Evolutionary conservation across 2,888 invertebrate species (phyloP).

Genomic region (Apodemia mormo): DNA sequence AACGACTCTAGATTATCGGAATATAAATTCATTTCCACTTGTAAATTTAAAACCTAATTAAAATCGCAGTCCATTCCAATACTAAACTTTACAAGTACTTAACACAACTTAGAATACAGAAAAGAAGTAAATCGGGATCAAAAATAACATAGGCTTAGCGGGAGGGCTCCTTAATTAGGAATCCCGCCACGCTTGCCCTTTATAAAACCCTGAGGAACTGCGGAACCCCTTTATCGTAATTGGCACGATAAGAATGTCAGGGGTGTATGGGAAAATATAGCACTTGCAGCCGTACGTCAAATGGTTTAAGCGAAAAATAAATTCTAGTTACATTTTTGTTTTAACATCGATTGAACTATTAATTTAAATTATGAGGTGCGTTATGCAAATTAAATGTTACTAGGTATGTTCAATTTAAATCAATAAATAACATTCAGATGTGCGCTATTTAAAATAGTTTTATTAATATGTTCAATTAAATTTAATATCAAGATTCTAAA

Average conservation of each 20-base stretch:
- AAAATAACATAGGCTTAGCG: conserved; percentile 48
- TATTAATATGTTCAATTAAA: no score
- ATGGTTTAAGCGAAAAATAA: conserved; percentile 5
- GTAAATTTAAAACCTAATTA: conserved; percentile 13
- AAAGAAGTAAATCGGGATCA: conserved; percentile 30
- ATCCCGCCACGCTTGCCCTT: conserved; percentile 74
- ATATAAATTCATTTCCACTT: conserved; percentile 3
- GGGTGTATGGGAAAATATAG: conserved; percentile 70
- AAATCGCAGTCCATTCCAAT: conserved; percentile 12
- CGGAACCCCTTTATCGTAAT: conserved; percentile 68
- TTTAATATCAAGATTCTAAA: no score
- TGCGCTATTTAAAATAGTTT: no score
- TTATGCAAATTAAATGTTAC: no score
- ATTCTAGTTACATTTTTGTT: neutral
- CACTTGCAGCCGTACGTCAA: conserved; percentile 56
- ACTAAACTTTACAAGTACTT: conserved; percentile 14
- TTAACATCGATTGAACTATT: neutral
- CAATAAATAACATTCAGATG: no score
- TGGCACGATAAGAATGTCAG: conserved; percentile 77
- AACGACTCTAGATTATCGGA: neutral
- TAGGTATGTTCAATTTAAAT: no score
- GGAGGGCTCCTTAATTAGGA: conserved; percentile 75
- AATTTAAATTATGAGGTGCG: no score
- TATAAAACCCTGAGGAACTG: conserved; percentile 57
- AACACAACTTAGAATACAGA: conserved; percentile 25